Conservation (phyloP, 2,888 invertebrate species). For the Tryphoninae sp. region DNA sequence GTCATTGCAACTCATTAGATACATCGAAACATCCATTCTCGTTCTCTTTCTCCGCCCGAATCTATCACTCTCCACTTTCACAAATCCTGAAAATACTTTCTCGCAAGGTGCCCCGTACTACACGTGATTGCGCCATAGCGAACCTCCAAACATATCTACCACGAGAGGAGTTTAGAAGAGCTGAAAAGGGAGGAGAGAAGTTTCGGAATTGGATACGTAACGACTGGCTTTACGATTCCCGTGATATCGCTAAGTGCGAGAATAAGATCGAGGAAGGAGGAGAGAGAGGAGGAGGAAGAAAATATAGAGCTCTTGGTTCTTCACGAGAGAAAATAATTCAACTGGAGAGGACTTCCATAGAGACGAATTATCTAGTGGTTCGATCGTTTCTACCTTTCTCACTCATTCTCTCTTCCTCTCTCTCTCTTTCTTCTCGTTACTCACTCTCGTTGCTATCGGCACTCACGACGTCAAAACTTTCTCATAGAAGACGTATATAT, state of each 20-base stretch:
- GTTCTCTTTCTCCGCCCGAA: slow-evolving; percentile 3
- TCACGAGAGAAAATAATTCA: slow-evolving; percentile 23
- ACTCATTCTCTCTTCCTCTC: neutral
- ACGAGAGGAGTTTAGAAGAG: neutral
- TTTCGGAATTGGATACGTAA: slow-evolving; percentile 51
- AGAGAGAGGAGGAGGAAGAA: neutral
- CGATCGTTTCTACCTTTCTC: slow-evolving; percentile 40
- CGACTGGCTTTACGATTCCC: slow-evolving; percentile 33
- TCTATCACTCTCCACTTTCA: slow-evolving; percentile 54
- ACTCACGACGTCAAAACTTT: slow-evolving; percentile 65
- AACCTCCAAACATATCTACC: neutral
- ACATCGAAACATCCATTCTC: neutral
- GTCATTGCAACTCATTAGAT: neutral
- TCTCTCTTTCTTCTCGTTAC: slow-evolving; percentile 12
- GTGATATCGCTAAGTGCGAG: slow-evolving; percentile 33
- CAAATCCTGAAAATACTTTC: slow-evolving; percentile 51
- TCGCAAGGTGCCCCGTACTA: slow-evolving; percentile 21
- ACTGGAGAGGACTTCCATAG: slow-evolving; percentile 30
- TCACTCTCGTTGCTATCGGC: slow-evolving; percentile 55
- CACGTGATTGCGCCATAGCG: slow-evolving; percentile 24
- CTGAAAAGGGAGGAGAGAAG: slow-evolving; percentile 3
- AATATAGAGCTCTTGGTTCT: slow-evolving; percentile 1
- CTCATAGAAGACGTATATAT: slow-evolving; percentile 44
- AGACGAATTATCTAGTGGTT: slow-evolving; percentile 44
- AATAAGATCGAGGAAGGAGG: slow-evolving; percentile 44